Percentiles rank a stretch among this genome's conserved stretches.
These are phyloP conservation scores for Lagorchestes hirsutus DNA, from an alignment of 2,797 vertebrate genomes.

Conservation along the genomic window DNA sequence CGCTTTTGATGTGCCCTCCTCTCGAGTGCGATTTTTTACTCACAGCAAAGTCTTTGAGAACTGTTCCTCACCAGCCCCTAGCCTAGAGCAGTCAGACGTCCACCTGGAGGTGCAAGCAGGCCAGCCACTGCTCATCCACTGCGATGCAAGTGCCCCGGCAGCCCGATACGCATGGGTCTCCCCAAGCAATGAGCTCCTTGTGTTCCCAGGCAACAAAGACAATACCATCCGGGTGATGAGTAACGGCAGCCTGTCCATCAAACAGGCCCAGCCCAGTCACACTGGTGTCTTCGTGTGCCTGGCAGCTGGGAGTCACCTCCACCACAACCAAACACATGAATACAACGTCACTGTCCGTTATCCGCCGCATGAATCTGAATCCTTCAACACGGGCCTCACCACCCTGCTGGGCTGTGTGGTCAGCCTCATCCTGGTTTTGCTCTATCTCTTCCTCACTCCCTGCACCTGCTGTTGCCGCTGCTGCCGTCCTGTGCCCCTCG, in stretches of 20 bases:
- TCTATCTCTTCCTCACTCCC: slow-evolving; percentile 94
- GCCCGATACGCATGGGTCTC: slow-evolving; percentile 92
- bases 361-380: slow-evolving; percentile 76
- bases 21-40: slow-evolving; percentile 89
- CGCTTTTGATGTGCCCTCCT: slow-evolving; percentile 86
- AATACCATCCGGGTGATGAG: slow-evolving; percentile 86
- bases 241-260: slow-evolving; percentile 93
- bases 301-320: slow-evolving; percentile 86
- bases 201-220: slow-evolving; percentile 88
- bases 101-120: slow-evolving; percentile 84
- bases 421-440: slow-evolving; percentile 92
- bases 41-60: slow-evolving; percentile 89
- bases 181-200: slow-evolving; percentile 89
- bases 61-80: slow-evolving; percentile 82
- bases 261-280: slow-evolving; percentile 82
- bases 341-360: slow-evolving; percentile 91
- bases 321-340: slow-evolving; percentile 89
- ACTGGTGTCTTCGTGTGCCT: slow-evolving; percentile 93
- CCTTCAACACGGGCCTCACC: slow-evolving; percentile 95
- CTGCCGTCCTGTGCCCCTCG: slow-evolving; percentile 76
- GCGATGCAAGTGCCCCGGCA: slow-evolving; percentile 84
- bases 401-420: slow-evolving; percentile 95
- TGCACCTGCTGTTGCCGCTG: slow-evolving; percentile 90
- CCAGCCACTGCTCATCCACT: slow-evolving; percentile 86
- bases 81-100: slow-evolving; percentile 74